These are phyloP conservation scores for Decapterus maruadsi DNA, from an alignment of 2,797 vertebrate species.

Conservation along the genomic window DNA sequence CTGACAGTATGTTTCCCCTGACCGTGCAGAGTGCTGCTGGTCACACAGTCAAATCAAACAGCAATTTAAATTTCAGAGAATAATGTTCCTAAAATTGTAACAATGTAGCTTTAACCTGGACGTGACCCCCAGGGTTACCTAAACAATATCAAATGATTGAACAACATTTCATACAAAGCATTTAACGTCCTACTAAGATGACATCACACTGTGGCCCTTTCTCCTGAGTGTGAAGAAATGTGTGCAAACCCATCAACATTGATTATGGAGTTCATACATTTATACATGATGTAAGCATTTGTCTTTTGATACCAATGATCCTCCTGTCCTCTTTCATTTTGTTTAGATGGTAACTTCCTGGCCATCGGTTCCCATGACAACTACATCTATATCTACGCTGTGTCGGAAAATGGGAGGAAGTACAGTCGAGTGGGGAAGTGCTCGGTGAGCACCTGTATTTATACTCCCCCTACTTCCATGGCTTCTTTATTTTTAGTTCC, in stretches of 20 bases:
- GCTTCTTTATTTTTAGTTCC: conserved; percentile 49
- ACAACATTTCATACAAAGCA: not conserved
- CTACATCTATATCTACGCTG: conserved; percentile 97
- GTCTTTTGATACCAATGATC: not conserved
- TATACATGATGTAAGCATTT: not conserved
- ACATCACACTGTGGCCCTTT: not conserved
- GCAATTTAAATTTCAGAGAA: not conserved
- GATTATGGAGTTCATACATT: not conserved
- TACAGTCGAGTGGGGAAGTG: conserved; percentile 97
- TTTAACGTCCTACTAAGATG: not conserved
- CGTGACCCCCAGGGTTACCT: too few relatives aligned
- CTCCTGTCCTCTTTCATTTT: conserved; percentile 18
- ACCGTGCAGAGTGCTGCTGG: not conserved
- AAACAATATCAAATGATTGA: not conserved
- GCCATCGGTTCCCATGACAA: conserved; percentile 99
- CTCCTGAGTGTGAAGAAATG: not conserved
- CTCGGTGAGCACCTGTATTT: conserved; percentile 89
- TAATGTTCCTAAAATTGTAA: not conserved
- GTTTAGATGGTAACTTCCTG: conserved; percentile 94
- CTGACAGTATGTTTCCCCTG: not conserved
- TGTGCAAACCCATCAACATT: not conserved
- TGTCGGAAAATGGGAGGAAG: conserved; percentile 94
- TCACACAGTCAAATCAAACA: not conserved
- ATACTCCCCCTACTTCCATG: conserved; percentile 18
- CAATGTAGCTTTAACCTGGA: too few relatives aligned